Conservation (phyloP, 2,888 invertebrate genomes). For the Branchipolynoe longqiensis region DNA sequence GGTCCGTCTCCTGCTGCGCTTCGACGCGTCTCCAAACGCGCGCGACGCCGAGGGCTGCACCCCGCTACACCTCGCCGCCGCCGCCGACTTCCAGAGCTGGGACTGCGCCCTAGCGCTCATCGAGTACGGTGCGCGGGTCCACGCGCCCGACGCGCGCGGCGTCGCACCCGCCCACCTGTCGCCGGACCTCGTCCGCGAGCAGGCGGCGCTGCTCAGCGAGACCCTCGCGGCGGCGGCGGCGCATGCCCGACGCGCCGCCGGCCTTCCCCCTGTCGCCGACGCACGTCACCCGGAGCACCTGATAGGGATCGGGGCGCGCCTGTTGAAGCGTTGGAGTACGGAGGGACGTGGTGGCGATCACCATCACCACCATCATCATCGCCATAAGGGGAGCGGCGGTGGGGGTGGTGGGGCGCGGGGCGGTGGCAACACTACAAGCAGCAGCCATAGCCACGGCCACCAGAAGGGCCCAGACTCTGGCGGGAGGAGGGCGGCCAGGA, state of each 20-base stretch:
- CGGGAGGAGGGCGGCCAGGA: neutral
- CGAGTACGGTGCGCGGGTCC: slow-evolving; percentile 83
- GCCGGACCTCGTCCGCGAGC: slow-evolving; percentile 83
- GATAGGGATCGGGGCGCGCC: slow-evolving; percentile 38
- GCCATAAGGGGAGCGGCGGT: neutral
- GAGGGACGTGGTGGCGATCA: neutral
- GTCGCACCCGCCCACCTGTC: slow-evolving; percentile 84
- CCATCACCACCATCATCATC: slow-evolving; percentile 15
- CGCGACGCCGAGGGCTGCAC: slow-evolving; percentile 84
- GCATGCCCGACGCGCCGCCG: neutral
- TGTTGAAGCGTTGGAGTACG: slow-evolving; percentile 41
- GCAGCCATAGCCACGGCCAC: neutral
- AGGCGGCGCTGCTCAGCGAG: slow-evolving; percentile 83
- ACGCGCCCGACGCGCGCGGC: slow-evolving; percentile 83
- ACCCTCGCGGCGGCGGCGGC: slow-evolving; percentile 66
- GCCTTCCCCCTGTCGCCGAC: neutral
- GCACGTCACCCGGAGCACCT: slow-evolving; percentile 46
- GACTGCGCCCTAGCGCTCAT: slow-evolving; percentile 83
- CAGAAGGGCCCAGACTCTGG: neutral
- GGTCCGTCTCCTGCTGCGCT: slow-evolving; percentile 84
- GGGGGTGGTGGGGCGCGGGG: neutral
- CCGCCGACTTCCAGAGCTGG: slow-evolving; percentile 84
- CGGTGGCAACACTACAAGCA: neutral
- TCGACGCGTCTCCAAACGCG: slow-evolving; percentile 84
- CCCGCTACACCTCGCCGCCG: slow-evolving; percentile 84